A percentile compares a stretch with the other conserved stretches of the same genome.
phyloP scores from a whole-genome alignment of 2,888 invertebrate species.

The Bruchidius siliquastri region DNA sequence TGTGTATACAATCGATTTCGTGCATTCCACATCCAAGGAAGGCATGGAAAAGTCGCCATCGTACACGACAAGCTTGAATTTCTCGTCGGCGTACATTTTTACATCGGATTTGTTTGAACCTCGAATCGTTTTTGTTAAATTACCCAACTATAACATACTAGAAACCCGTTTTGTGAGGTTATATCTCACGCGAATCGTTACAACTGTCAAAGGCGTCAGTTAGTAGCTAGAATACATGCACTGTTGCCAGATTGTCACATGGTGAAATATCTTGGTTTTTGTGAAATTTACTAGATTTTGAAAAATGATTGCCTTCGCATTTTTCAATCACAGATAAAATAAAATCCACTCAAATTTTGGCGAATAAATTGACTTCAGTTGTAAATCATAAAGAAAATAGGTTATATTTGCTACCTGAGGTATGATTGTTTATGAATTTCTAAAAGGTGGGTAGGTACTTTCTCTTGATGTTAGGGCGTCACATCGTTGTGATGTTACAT shows the following conservation, averaged over 20 bases:
- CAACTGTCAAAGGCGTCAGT: background rate
- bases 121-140: background rate
- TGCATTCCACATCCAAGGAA: slow-evolving; percentile 77
- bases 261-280: too few relatives aligned
- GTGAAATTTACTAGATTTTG: too few relatives aligned
- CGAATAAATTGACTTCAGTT: too few relatives aligned
- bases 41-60: slow-evolving; percentile 84
- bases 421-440: too few relatives aligned
- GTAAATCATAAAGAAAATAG: too few relatives aligned
- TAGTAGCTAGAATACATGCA: background rate
- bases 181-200: background rate
- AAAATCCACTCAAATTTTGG: too few relatives aligned
- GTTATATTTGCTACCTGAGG: too few relatives aligned
- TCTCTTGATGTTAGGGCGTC: too few relatives aligned
- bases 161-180: background rate
- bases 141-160: background rate
- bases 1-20: slow-evolving; percentile 70
- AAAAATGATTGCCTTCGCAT: too few relatives aligned
- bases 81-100: slow-evolving; percentile 35
- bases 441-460: too few relatives aligned
- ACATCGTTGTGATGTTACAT: too few relatives aligned
- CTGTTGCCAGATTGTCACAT: background rate
- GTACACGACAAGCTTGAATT: slow-evolving; percentile 64
- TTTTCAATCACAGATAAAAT: too few relatives aligned
- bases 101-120: background rate